Percentiles rank a stretch among this genome's conserved stretches.
These are phyloP conservation scores for Drosophila siamana DNA, from an alignment of 2,888 invertebrate species.

Conservation along the genomic window DNA sequence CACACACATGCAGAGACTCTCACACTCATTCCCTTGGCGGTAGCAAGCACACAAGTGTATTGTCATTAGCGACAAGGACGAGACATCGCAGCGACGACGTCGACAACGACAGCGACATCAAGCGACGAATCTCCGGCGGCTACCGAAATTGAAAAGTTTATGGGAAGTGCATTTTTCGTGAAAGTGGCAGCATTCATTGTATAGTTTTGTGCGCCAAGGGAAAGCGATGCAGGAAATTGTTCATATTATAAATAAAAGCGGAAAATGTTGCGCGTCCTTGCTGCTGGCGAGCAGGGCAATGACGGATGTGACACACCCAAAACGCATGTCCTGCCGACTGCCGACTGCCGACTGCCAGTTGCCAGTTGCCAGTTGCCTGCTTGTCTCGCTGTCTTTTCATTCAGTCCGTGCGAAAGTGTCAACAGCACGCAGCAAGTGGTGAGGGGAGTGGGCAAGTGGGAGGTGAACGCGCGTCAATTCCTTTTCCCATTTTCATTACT, in stretches of 20 bases:
- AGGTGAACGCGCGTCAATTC: constrained; percentile 58
- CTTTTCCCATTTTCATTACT: constrained; percentile 75
- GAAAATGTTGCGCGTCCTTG: constrained; percentile 58
- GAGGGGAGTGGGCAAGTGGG: constrained; percentile 37
- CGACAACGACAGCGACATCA: constrained; percentile 32
- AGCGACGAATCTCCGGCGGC: constrained; percentile 47
- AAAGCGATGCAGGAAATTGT: constrained; percentile 72
- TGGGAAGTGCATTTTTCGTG: constrained; percentile 75
- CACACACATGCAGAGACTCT: constrained; percentile 22
- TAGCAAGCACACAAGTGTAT: constrained; percentile 56
- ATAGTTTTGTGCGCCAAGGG: constrained; percentile 35
- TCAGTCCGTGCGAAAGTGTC: constrained; percentile 46
- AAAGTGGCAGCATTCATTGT: constrained; percentile 65
- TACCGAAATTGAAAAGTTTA: constrained; percentile 75
- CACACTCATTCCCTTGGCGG: constrained; percentile 8
- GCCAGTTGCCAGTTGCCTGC: too few species aligned
- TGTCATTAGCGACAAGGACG: constrained; percentile 78
- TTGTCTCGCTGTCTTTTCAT: constrained; percentile 15
- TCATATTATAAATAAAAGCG: constrained; percentile 80
- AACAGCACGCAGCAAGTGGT: constrained; percentile 34
- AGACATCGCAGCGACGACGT: constrained; percentile 66
- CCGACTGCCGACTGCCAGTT: constrained; percentile 6
- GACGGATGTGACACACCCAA: constrained; percentile 71
- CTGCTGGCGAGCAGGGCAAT: constrained; percentile 71
- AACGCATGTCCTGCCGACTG: constrained; percentile 60